Evolutionary conservation across 1,140 invertebrate genomes (phyloP), one percentile per base, ranked within the genome.

Genomic region (Habropoda laboriosa): DNA sequence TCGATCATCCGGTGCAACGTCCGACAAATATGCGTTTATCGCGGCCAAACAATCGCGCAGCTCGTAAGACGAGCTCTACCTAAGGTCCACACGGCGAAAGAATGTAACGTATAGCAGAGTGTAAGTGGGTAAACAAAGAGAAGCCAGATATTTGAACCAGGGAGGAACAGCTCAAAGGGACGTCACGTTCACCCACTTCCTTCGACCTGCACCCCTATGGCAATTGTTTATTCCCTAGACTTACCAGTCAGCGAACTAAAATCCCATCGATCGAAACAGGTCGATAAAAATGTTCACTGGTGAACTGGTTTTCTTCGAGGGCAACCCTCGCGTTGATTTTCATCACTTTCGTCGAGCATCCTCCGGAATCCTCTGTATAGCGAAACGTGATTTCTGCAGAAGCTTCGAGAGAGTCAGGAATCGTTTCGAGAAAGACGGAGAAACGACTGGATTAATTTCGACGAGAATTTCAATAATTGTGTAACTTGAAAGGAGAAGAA

Each of bases 211-310:
- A 35, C 30, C 42, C 32, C n/a, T 60, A 0, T 24, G 51, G 13
- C 57, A 42, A 61, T 73, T 73, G 38, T 66, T 76, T 32, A 67
- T 76, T 51, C 35, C 38, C 27, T 6, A 38, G 35, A 12, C 18
- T 57, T 76, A 68, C 58, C 51, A 47, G 8, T 38, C 27, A 55
- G 3, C 30, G 18, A 71, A 42, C 47, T n/a, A 16, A 53, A 1
- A 49, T 21, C 21, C 38, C 18, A 12, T 12, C 0, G n/a, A n/a
- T 58, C 53, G 18, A 53, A 70, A 30, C 38, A 42, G 55, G 27
- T 72, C 53, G 27, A 47, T 58, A 35, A 58, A 45, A 42, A 72
- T 42, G 47, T 45, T 32, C n/a, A 24, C n/a, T 13, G 4, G 7
- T 40, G 8, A 8, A 63, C 38, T 27, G 35, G 21, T 63, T n/a